These are phyloP conservation scores for Metopia argyrocephala DNA, from an alignment of 2,888 invertebrate species.

Conservation along the genomic window DNA sequence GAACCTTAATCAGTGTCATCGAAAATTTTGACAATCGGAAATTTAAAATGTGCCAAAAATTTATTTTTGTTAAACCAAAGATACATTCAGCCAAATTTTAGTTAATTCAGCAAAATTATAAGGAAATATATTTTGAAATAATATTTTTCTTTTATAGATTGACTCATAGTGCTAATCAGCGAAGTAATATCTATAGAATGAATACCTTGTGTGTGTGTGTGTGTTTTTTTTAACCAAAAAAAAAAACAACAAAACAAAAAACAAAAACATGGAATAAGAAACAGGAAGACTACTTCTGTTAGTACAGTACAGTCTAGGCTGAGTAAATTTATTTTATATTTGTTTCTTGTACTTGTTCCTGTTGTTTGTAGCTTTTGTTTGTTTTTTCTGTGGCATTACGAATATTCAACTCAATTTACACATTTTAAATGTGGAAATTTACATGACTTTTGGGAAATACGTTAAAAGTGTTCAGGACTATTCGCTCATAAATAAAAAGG, in stretches of 20 bases:
- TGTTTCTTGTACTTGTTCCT: conserved; percentile 23
- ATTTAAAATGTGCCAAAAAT: too few species aligned
- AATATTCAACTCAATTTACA: conserved; percentile 68
- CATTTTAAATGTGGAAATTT: conserved; percentile 74
- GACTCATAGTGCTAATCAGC: not conserved
- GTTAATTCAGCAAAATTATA: too few species aligned
- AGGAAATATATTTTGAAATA: too few species aligned
- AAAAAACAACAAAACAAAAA: not conserved
- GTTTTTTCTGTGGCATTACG: conserved; percentile 19
- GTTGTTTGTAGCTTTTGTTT: not conserved
- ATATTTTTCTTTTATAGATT: not conserved
- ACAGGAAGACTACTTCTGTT: conserved; percentile 5
- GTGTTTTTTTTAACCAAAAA: not conserved
- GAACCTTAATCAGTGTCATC: too few species aligned
- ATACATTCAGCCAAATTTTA: too few species aligned
- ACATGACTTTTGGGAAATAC: conserved; percentile 74
- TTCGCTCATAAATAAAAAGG: conserved; percentile 30
- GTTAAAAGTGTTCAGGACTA: conserved; percentile 65
- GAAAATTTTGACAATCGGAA: too few species aligned
- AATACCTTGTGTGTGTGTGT: not conserved
- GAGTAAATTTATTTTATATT: conserved; percentile 50
- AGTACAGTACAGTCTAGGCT: conserved; percentile 20
- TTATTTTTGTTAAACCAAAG: too few species aligned
- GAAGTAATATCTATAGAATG: not conserved
- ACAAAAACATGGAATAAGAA: not conserved